Evolutionary conservation across 2,797 vertebrate genomes (phyloP), one percentile per base, ranked within the genome.

Genomic region (Meriones psammophilus): DNA sequence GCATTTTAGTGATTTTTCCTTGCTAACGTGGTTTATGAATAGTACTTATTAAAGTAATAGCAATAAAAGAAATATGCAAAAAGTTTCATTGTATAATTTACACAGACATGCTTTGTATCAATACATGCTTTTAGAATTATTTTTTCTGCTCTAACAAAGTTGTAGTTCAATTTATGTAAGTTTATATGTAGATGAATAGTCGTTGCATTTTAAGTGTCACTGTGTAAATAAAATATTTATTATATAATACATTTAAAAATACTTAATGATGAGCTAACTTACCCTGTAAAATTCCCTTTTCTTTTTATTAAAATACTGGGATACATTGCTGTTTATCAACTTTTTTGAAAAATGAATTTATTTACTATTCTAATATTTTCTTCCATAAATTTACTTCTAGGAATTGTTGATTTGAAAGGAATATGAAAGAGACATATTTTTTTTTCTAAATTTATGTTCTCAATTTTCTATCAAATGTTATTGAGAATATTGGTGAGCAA

Each of bases 171-270:
- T 58, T 84, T 58, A 78, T 42, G 22, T 71, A 84, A 84, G 42
- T 81, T 95, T 81, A 78, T 68, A 78, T 83, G 86, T 56, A 76
- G 64, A 95, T 78, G 83, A 96, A 95, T 90, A 62, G 33, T 94
- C 71, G 92, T 69, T 80, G 60, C 39, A 73, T 42, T 90, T 90
- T 76, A 60, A 95, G 84, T 79, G 54, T 77, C n/a, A 46, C 39
- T 87, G 1, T 33, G 66, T 68, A 87, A n/a, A 93, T 94, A 91
- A 96, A 96, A 69, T 96, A 96, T 84, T 96, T 96, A 89, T 50
- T 77, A 71, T 8, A 28, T 33, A 39, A 92, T 88, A 76, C 73
- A 88, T n/a, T 92, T 64, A 42, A 56, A 94, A 93, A 95, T 95
- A 94, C 88, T 96, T 92, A 96, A 94, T 78, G 78, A 83, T 54